Base-by-base conservation (phyloP, 2,888 invertebrate species). In the Mycalesis mineus region DNA sequence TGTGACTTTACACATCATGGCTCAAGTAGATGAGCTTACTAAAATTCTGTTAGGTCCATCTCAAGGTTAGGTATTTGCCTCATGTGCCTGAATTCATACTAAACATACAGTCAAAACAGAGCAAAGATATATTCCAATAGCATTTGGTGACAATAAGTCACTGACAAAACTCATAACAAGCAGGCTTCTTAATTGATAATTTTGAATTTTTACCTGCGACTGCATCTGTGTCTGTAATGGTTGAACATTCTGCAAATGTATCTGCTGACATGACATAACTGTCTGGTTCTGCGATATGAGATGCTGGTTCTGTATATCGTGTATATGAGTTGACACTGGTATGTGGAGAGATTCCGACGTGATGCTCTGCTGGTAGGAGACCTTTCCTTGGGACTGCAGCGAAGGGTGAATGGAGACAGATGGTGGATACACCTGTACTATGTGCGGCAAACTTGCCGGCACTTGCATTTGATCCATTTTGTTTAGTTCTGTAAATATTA, bases 251-350 rank as follows among this genome's bases (percentile, higher is more conserved):
- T 82, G 83, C 39, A 86, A 61, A 33, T 84, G 80, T 1, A 74
- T 68, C 65, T 83, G 86, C 60, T 82, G 82, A 58, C 84, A 85
- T 0, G 86, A 82, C 82, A 88, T 79, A 0, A 87, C 78, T 29
- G 86, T 75, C 58, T 83, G 80, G 59, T 81, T 83, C 62, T 82
- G 85, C 0, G 81, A 71, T 60, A 84, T 73, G 29, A 75, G 64
- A 14, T 72, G 69, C 17, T 71, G 74, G 37, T 73, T 82, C 14
- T 78, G 77, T 8, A 78, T 75, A 36, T 82, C 73, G 40, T 78
- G 74, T 4, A 67, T 61, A 7, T 67, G 65, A 4, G 80, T 69
- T 0, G 82, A 65, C 1, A 79, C 71, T 0, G 85, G 82, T 59
- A 85, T 70, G 14, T 83, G 80, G 7, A 84, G 63, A 0, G 82